phyloP scores from a whole-genome alignment of 92 coral and sea anemone species.

The Diadumene lineata region DNA sequence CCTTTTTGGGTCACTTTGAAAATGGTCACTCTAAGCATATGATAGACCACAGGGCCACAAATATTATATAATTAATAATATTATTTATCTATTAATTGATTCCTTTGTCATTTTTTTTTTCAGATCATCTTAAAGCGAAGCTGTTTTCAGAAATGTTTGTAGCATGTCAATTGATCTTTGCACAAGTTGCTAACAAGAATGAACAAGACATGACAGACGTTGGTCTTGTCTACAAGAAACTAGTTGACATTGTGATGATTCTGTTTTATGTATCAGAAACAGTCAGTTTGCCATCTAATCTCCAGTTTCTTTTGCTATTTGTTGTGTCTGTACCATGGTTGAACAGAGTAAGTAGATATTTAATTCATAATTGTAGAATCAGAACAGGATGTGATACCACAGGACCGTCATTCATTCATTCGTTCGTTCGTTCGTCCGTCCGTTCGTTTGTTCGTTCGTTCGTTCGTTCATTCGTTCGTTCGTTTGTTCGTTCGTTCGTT shows the following conservation, averaged over 20 bases:
- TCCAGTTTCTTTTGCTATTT: constrained; percentile 62
- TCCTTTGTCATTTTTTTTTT: not conserved
- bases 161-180: constrained; percentile 44
- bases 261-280: constrained; percentile 49
- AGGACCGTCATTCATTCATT: too few species aligned
- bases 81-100: too few species aligned
- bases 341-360: constrained; percentile 20
- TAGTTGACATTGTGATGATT: constrained; percentile 55
- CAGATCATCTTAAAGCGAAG: not conserved
- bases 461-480: too few species aligned
- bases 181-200: constrained; percentile 20
- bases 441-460: too few species aligned
- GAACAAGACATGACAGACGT: constrained; percentile 15
- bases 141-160: constrained; percentile 9
- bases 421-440: too few species aligned
- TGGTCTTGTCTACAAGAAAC: constrained; percentile 37
- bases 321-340: constrained; percentile 87
- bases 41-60: too few species aligned
- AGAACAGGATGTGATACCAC: too few species aligned
- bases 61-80: too few species aligned
- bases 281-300: constrained; percentile 52
- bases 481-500: too few species aligned
- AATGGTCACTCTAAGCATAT: too few species aligned
- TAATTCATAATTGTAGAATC: too few species aligned
- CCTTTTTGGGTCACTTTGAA: too few species aligned